Evolutionary conservation across 2,797 vertebrate species (phyloP), one percentile per base, ranked within the genome.

Genomic region (Chanos chanos): DNA sequence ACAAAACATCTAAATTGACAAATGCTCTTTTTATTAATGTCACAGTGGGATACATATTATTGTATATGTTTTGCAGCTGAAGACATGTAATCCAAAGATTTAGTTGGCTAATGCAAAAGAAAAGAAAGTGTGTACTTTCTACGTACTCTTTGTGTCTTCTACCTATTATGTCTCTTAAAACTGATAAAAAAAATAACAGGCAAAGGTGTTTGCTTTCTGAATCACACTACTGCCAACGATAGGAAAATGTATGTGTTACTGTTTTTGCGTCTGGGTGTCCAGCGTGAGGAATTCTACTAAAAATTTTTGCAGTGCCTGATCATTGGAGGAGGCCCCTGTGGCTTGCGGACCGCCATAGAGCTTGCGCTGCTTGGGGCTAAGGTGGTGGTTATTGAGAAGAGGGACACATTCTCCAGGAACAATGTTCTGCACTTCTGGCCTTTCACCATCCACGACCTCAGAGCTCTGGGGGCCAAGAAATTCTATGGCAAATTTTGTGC

Each of bases 361-460:
- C 92, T 99, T 36, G 90, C 95, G 64, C 84, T 95, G 71, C 86
- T 98, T 73, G 96, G 97, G 31, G 92, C 93, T 84, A 99, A 96
- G 78, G 97, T 96, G 4, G 90, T 98, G 0, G 90, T 98, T 0
- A 92, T 99, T 7, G 97, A 99, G 78, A 99, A 99, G 83, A 86
- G 96, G 55, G 95, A 98, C 78, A 90, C 95, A 1, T 99, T 99
- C 81, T 95, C 97, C 4, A 90, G 97, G 60, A 94, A 99, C 85
- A 99, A 99, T 0, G 97, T 99, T 36, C 85, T 99, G 21, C 97
- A 99, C 66, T 91, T 99, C 21, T 99, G 97, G 97, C 96, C 97
- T 0, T 98, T 90, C 72, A 99, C 97, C 66, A 99, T 99, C 71
- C 95, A 99, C 0, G 97, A 99, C 76, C 92, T 99, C 19, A 88